Percentiles rank a stretch among this genome's conserved stretches.
phyloP scores from a whole-genome alignment of 2,113 vertebrate genomes.

The Melanostigma gelatinosum region DNA sequence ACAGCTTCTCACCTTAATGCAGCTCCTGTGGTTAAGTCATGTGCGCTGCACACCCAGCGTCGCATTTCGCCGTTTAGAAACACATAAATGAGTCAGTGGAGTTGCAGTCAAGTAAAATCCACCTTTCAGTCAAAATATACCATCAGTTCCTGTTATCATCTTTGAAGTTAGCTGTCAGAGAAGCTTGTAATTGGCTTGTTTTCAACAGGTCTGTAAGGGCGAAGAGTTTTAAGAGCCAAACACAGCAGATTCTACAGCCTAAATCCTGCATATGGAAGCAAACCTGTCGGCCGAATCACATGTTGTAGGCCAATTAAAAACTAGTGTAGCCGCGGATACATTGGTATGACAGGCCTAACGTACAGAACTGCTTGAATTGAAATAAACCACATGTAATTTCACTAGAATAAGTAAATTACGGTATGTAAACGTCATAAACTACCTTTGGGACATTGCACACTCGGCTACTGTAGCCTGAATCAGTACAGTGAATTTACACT shows the following conservation, averaged over 20 bases:
- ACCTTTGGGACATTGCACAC: neutral
- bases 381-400: neutral
- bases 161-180: neutral
- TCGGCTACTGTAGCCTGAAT: constrained; percentile 26
- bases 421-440: neutral
- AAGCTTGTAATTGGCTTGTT: neutral
- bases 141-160: too few species aligned
- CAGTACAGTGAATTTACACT: constrained; percentile 36
- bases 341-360: neutral
- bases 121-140: neutral
- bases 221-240: neutral
- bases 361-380: neutral
- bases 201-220: constrained; percentile 10
- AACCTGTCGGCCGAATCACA: neutral
- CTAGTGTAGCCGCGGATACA: neutral
- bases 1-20: constrained; percentile 40
- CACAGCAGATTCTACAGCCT: neutral
- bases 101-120: neutral
- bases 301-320: neutral
- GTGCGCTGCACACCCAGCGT: neutral
- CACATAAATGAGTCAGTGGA: neutral
- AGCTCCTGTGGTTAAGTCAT: constrained; percentile 37
- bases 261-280: neutral
- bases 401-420: neutral
- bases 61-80: neutral